phyloP scores from a whole-genome alignment of 1,140 invertebrate species.

The Heliconius hermathena region DNA sequence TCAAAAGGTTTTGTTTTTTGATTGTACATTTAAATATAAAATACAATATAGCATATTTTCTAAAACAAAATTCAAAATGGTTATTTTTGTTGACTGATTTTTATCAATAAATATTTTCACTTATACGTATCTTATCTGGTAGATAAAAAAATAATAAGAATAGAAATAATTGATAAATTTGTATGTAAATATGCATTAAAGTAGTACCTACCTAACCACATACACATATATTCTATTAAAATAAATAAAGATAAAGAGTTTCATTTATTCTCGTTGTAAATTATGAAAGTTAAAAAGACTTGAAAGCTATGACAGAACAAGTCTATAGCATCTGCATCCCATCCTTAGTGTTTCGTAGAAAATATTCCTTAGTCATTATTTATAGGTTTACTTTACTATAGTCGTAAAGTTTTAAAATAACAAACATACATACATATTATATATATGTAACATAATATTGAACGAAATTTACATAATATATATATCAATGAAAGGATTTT shows the following conservation, averaged over 20 bases:
- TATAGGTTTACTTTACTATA: slow-evolving; percentile 2
- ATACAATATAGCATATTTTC: too few relatives aligned
- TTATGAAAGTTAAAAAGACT: slow-evolving; percentile 2
- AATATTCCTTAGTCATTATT: slow-evolving; percentile 11
- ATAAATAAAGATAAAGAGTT: not conserved
- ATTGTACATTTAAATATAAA: not conserved
- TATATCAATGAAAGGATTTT: too few relatives aligned
- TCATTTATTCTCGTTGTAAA: not conserved
- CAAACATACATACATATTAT: not conserved
- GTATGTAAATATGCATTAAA: not conserved
- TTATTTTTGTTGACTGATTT: too few relatives aligned
- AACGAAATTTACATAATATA: too few relatives aligned
- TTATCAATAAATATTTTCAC: too few relatives aligned
- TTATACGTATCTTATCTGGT: too few relatives aligned
- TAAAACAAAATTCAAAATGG: too few relatives aligned
- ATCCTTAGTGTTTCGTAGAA: slow-evolving; percentile 25
- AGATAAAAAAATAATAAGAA: not conserved
- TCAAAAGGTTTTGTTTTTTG: not conserved
- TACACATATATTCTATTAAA: not conserved
- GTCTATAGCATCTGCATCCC: slow-evolving; percentile 24
- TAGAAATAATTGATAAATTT: not conserved
- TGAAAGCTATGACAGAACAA: slow-evolving; percentile 8
- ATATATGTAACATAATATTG: not conserved
- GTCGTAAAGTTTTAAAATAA: slow-evolving; percentile 4
- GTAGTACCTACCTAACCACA: not conserved